Base-by-base conservation (phyloP, 2,888 invertebrate genomes). In the Coronaproctus castanopsis region DNA sequence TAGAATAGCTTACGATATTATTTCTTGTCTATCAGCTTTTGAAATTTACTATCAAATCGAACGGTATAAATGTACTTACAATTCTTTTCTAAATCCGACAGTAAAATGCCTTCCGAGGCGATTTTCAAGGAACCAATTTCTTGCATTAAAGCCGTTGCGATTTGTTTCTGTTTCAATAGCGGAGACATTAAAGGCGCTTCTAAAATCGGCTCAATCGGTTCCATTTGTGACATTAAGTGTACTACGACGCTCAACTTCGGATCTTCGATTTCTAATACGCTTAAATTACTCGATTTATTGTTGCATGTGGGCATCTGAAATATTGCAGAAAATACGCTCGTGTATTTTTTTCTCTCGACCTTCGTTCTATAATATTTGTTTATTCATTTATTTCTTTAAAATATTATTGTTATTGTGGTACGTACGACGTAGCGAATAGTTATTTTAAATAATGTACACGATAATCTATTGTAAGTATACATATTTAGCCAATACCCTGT, bases 41-140 rank as follows among this genome's bases (percentile, higher is more conserved):
- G n/a, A n/a, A n/a, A n/a, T n/a, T n/a, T n/a, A n/a, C n/a, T n/a
- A n/a, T n/a, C n/a, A n/a, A n/a, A n/a, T n/a, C n/a, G n/a, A n/a
- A n/a, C n/a, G n/a, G n/a, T n/a, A n/a, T n/a, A n/a, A n/a, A 36
- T 36, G 36, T 36, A 65, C 72, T 71, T 72, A 83, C 84, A 79
- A 70, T 83, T 85, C 69, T 82, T 82, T 70, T 90, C 89, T 85
- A 90, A 87, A 68, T 90, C 90, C 19, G 87, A 85, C 55, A 90
- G 73, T n/a, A 90, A 72, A 82, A 90, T 89, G 58, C 86, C 87
- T 2, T 85, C 85, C 1, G 82, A 79, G 1, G 83, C 85, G 0
- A 80, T 82, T 69, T 83, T 85, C 14, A 81, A 83, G 71, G 80
- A 80, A 68, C 69, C 82, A 2, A 85, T 80, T 68, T 88, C 88